phyloP scores from a whole-genome alignment of 1,140 invertebrate species.

The Micrasema longulum region DNA sequence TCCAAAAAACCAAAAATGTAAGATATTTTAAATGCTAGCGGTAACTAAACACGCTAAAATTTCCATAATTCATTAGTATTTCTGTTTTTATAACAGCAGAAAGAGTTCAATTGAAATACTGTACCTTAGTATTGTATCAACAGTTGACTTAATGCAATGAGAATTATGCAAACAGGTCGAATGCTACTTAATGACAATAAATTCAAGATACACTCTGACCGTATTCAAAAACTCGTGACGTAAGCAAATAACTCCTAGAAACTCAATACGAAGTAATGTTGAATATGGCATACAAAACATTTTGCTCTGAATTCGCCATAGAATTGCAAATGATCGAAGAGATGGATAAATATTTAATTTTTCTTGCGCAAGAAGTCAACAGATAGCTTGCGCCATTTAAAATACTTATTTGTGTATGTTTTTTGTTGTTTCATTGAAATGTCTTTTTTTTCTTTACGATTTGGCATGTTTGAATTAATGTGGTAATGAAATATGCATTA shows the following conservation, averaged over 20 bases:
- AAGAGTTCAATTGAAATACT: too few relatives aligned
- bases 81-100: too few relatives aligned
- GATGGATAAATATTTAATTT: constrained; percentile 13
- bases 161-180: constrained; percentile 24
- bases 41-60: too few relatives aligned
- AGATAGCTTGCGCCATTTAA: not conserved
- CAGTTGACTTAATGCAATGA: not conserved
- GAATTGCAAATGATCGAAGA: constrained; percentile 6
- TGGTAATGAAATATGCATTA: too few relatives aligned
- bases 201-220: constrained; percentile 10
- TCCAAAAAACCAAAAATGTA: too few relatives aligned
- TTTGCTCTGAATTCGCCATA: not conserved
- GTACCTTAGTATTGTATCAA: too few relatives aligned
- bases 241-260: not conserved
- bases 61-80: too few relatives aligned
- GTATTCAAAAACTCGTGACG: not conserved
- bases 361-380: constrained; percentile 4
- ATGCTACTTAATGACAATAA: constrained; percentile 7
- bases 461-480: too few relatives aligned
- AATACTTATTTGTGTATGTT: constrained; percentile 53
- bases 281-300: not conserved
- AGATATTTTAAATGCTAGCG: too few relatives aligned
- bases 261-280: not conserved
- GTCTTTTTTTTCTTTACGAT: too few relatives aligned
- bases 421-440: too few relatives aligned